phyloP scores from a whole-genome alignment of 2,113 vertebrate species.

The Lota lota region DNA sequence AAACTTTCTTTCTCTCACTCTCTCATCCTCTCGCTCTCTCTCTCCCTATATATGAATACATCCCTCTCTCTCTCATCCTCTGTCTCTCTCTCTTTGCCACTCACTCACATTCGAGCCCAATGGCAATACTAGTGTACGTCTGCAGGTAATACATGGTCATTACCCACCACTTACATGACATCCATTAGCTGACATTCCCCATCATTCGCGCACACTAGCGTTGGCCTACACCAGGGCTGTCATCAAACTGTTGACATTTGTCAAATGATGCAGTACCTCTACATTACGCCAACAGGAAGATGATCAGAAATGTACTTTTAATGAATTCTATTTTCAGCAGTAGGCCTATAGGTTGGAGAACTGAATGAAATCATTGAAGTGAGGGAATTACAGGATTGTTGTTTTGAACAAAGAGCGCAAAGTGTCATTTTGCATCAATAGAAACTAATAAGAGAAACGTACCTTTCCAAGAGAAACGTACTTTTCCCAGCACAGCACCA shows the following conservation, averaged over 20 bases:
- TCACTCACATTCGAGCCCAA: neutral
- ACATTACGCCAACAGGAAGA: neutral
- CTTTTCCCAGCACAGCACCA: too few relatives aligned
- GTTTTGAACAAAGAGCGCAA: too few relatives aligned
- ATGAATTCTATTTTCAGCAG: too few relatives aligned
- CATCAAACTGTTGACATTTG: conserved; percentile 19
- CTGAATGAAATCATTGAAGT: neutral
- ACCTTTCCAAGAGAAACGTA: too few relatives aligned
- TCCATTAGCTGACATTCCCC: too few relatives aligned
- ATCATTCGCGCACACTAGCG: too few relatives aligned
- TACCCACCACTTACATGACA: too few relatives aligned
- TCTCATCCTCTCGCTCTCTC: neutral
- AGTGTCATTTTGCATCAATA: too few relatives aligned
- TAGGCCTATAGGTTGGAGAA: neutral
- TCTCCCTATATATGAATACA: neutral
- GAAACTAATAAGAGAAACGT: too few relatives aligned
- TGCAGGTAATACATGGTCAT: neutral
- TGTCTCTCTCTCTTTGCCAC: neutral
- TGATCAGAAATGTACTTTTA: neutral
- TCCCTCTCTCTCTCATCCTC: neutral
- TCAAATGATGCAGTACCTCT: neutral
- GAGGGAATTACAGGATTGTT: too few relatives aligned
- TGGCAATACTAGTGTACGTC: neutral
- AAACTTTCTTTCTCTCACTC: neutral
- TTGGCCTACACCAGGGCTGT: conserved; percentile 1